Base-by-base conservation (phyloP, 2,888 invertebrate species). In the Chorisops tibialis region DNA sequence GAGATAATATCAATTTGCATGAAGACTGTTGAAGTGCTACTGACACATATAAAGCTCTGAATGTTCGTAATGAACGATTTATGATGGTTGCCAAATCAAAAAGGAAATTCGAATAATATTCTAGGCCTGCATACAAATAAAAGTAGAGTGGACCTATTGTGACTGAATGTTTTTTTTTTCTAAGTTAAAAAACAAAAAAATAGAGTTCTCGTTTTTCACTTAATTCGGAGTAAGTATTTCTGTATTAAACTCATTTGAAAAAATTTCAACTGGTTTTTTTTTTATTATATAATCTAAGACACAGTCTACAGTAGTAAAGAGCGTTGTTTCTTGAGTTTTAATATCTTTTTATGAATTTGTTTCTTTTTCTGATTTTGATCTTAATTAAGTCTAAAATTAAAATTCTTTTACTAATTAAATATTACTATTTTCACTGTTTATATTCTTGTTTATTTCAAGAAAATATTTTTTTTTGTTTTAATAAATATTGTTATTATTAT, bases 271-370 rank as follows among this genome's bases (percentile, higher is more conserved):
- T 7, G 30, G 9, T 30, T 30, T 30, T 7, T 5, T 35, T 50
- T 14, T 22, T 9, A 24, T 11, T 50, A 14, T 24, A 24, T 5
- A 30, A 19, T 50, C 50, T 50, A 50, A 50, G 2, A 50, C 22
- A 50, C 50, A 50, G 50, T 35, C 50, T 50, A 50, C 50, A 30
- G 30, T 50, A 50, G 24, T 37, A 50, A 22, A 30, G 50, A 50
- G 24, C 12, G 30, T 24, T 50, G 21, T 50, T 49, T n/a, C 22
- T 7, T 50, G 50, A 50, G 35, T 50, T 50, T 19, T 50, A 14
- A 30, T 21, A 21, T 43, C 16, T 14, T 43, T 16, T 43, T 43
- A 18, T 43, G 7, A 47, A 47, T 47, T 21, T 47, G 21, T 37
- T 18, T 18, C 7, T 37, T 37, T 1, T 18, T 37, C 6, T 50